Evolutionary conservation across 2,113 vertebrate genomes (phyloP).

Genomic region (Cacatua alba): DNA sequence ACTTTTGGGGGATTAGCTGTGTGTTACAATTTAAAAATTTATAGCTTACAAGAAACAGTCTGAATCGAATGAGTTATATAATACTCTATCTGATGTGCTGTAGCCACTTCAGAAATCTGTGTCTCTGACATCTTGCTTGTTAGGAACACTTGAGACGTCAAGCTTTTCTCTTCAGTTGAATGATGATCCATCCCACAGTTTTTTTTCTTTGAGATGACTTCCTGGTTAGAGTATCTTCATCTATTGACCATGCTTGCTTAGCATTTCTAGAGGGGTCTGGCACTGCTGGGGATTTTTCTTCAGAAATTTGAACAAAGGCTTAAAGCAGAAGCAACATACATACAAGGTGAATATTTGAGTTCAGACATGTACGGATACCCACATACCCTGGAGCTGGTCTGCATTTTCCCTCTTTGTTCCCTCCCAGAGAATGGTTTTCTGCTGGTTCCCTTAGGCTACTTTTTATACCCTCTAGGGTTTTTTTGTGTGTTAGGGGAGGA

Average conservation of each 20-base stretch:
- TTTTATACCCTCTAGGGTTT: neutral
- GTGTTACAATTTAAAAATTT: neutral
- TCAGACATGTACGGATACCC: neutral
- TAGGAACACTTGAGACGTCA: neutral
- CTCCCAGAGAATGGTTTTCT: neutral
- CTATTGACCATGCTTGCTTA: neutral
- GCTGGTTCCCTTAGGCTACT: neutral
- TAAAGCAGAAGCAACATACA: neutral
- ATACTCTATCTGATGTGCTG: neutral
- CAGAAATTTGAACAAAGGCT: neutral
- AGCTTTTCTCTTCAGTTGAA: neutral
- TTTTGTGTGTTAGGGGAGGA: neutral
- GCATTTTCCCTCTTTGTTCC: neutral
- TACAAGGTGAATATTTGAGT: neutral
- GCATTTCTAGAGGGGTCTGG: neutral
- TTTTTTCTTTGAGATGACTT: neutral
- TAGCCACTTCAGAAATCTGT: neutral
- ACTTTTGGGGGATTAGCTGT: neutral
- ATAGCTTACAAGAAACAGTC: neutral
- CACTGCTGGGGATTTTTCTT: neutral
- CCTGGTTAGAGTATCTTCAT: neutral
- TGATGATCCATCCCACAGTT: neutral
- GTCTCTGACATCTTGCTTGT: neutral
- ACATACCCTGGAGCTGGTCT: neutral
- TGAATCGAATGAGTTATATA: neutral